Base-by-base conservation (phyloP, 2,113 vertebrate genomes). In the Geococcyx californianus region DNA sequence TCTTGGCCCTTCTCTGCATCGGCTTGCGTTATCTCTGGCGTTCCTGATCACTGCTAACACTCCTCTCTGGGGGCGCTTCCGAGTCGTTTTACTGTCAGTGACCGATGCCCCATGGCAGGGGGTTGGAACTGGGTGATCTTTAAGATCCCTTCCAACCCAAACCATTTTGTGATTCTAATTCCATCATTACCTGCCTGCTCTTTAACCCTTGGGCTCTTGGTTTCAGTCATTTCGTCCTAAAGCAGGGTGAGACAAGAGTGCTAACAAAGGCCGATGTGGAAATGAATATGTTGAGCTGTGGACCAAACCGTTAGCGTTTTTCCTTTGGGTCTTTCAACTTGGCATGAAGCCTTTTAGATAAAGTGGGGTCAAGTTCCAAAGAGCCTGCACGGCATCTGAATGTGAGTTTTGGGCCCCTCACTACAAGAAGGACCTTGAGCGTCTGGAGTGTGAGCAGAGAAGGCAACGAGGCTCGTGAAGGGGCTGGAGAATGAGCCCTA, bases 331-430 rank as follows among this genome's bases (percentile, higher is more conserved):
- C 45, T 36, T 58, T 31, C 29, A 15, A 0, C 38, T 31, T 15
- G 5, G 20, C 42, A 1, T 0, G 0, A 38, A 28, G 15, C 19
- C 54, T 59, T 55, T 4, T 4, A 3, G 13, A 26, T 26, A 29
- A 33, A 59, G 11, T 26, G 31, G 9, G 21, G n/a, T 16, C 11
- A 64, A 6, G 8, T 38, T 44, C 19, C 19, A 28, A 23, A 59
- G 70, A 64, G 4, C 15, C 59, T 20, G 34, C 6, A 0, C 15
- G 21, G 14, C 6, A 13, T 31, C 16, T 28, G 77, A 64, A 55
- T n/a, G n/a, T n/a, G n/a, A n/a, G n/a, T n/a, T n/a, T n/a, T n/a
- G n/a, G n/a, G n/a, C n/a, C n/a, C n/a, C n/a, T n/a, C n/a, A n/a
- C n/a, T n/a, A n/a, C n/a, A n/a, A n/a, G n/a, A n/a, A n/a, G n/a